A percentile compares a stretch with the other conserved stretches of the same genome.
phyloP scores from a whole-genome alignment of 2,113 vertebrate genomes.

The Tringa solitaria region DNA sequence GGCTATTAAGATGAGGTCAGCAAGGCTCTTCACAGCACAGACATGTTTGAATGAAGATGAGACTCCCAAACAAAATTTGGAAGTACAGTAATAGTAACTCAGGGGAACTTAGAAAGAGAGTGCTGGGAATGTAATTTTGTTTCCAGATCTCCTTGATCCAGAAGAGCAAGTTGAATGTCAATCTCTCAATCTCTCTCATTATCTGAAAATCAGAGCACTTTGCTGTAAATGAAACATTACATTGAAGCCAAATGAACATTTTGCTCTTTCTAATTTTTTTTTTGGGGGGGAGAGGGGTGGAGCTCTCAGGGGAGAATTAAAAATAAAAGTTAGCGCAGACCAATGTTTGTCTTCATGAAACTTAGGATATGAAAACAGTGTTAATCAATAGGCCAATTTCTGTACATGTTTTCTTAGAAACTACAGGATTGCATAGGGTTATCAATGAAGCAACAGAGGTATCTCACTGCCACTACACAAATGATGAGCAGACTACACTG shows the following conservation, averaged over 20 bases:
- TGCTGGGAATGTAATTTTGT: neutral
- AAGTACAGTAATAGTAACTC: neutral
- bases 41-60: neutral
- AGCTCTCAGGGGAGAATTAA: rapidly evolving
- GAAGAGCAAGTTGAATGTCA: neutral
- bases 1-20: neutral
- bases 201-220: neutral
- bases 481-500: neutral
- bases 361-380: neutral
- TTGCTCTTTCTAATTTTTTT: neutral
- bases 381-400: neutral
- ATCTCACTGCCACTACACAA: neutral
- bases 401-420: neutral
- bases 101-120: neutral
- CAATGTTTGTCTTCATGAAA: neutral
- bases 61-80: neutral
- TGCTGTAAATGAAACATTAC: neutral
- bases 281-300: rapidly evolving
- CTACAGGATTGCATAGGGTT: neutral
- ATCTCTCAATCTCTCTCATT: neutral
- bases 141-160: neutral
- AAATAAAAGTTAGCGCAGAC: neutral
- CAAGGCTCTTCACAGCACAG: neutral
- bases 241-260: neutral
- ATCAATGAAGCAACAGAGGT: neutral